These are phyloP conservation scores for Drosophila persimilis DNA, from an alignment of 1,140 invertebrate species.

Conservation along the genomic window DNA sequence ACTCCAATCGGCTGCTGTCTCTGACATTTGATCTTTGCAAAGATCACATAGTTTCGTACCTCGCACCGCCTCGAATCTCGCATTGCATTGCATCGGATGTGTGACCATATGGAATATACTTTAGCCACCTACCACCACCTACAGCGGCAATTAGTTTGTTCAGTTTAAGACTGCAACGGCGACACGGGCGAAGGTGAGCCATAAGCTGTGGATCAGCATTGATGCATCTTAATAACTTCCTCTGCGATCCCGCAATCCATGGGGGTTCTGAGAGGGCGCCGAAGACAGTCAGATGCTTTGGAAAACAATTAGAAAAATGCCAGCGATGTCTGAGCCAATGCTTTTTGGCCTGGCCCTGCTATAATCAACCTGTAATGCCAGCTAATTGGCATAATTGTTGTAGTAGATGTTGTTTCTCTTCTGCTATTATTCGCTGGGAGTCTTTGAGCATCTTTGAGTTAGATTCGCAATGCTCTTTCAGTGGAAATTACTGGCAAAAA, in stretches of 20 bases:
- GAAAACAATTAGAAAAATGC: conserved; percentile 67
- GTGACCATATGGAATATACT: conserved; percentile 58
- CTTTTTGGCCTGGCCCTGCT: conserved; percentile 35
- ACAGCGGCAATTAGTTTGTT: conserved; percentile 47
- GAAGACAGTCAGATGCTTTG: background rate
- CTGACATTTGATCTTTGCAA: conserved; percentile 75
- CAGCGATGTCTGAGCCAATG: conserved; percentile 49
- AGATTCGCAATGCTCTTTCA: conserved; percentile 70
- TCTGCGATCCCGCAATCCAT: conserved; percentile 27
- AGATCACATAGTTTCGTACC: conserved; percentile 36
- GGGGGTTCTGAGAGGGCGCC: background rate
- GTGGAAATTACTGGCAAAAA: conserved; percentile 73
- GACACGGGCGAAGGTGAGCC: conserved; percentile 49
- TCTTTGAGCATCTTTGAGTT: conserved; percentile 47
- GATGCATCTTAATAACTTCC: conserved; percentile 70
- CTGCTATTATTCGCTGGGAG: conserved; percentile 43
- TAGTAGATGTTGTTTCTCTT: conserved; percentile 21
- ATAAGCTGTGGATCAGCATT: conserved; percentile 22
- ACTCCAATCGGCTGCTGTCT: conserved; percentile 20
- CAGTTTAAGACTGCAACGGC: conserved; percentile 33
- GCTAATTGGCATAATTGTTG: conserved; percentile 77
- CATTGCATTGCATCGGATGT: conserved; percentile 36
- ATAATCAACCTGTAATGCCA: conserved; percentile 79
- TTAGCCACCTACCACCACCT: conserved; percentile 43
- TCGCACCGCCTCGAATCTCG: conserved; percentile 21